Percentiles rank a stretch among this genome's conserved stretches.
Evolutionary conservation across 2,113 vertebrate genomes (phyloP).

Genomic region (Aptenodytes forsteri): DNA sequence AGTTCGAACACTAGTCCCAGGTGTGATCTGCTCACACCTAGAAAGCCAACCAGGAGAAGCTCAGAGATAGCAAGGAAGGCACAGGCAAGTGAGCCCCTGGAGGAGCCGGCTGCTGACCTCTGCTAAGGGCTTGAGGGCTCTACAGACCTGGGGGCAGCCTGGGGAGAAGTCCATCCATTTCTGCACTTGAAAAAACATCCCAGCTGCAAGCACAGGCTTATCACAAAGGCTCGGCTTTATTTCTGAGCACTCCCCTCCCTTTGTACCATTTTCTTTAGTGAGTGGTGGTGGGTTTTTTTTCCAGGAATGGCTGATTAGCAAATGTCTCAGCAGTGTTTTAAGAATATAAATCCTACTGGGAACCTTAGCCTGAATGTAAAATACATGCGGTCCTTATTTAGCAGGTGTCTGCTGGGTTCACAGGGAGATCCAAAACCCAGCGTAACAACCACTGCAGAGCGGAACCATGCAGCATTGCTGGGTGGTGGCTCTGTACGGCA

Average conservation of each 20-base stretch:
- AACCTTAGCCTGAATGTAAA: not conserved
- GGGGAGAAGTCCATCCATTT: not conserved
- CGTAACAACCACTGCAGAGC: not conserved
- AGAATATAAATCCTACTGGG: not conserved
- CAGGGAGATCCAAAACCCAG: not conserved
- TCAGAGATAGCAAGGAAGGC: not conserved
- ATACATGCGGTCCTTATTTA: not conserved
- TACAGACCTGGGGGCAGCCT: not conserved
- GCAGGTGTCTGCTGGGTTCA: not conserved
- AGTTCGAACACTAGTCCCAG: not conserved
- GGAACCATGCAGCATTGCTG: not conserved
- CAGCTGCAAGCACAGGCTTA: not conserved
- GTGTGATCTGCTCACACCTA: not conserved
- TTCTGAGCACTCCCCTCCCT: not conserved
- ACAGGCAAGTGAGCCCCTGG: not conserved
- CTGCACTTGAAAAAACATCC: not conserved
- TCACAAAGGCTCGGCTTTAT: not conserved
- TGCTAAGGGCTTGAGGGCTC: not conserved
- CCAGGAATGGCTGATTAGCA: not conserved
- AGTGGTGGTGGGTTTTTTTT: not conserved
- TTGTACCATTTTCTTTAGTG: not conserved
- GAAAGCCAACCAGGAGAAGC: not conserved
- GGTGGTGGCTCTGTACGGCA: not conserved
- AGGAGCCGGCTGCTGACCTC: not conserved
- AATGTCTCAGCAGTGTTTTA: not conserved